A percentile compares a stretch with the other conserved stretches of the same genome.
Conservation (phyloP, 2,113 vertebrate species). For the Tachysurus fulvidraco region DNA sequence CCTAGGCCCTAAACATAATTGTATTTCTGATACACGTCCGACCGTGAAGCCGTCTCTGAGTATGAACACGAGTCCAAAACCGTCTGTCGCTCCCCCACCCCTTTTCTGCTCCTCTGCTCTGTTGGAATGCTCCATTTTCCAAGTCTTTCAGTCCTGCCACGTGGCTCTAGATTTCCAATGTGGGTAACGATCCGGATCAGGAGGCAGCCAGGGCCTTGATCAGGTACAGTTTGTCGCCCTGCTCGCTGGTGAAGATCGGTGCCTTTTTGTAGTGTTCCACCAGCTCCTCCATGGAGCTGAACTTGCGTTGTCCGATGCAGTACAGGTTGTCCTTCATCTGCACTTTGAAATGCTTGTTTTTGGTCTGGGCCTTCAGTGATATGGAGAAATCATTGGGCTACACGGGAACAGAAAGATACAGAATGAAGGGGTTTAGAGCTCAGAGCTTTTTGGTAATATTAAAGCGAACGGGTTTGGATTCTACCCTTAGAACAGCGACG, state of each 20-base stretch:
- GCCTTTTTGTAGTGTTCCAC: conserved; percentile 95
- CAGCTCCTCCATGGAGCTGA: conserved; percentile 89
- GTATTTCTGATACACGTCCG: conserved; percentile 65
- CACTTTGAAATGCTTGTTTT: conserved; percentile 96
- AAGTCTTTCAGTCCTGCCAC: conserved; percentile 63
- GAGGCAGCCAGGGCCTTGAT: conserved; percentile 82
- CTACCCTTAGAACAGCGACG: neutral
- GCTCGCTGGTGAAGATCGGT: conserved; percentile 90
- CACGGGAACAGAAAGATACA: conserved; percentile 38
- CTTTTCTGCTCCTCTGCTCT: conserved; percentile 51
- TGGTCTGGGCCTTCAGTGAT: conserved; percentile 88
- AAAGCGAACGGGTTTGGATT: neutral
- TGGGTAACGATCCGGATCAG: conserved; percentile 71
- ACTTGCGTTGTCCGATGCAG: conserved; percentile 92
- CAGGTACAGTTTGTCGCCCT: conserved; percentile 91
- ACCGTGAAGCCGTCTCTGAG: conserved; percentile 64
- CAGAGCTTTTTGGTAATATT: neutral
- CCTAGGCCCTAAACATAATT: conserved; percentile 70
- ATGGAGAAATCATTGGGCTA: conserved; percentile 91
- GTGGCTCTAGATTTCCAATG: conserved; percentile 63
- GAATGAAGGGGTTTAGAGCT: neutral
- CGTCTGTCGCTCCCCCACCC: conserved; percentile 19
- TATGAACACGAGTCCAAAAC: conserved; percentile 62
- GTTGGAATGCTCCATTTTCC: conserved; percentile 73
- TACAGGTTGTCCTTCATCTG: conserved; percentile 87